Evolutionary conservation across 1,140 invertebrate species (phyloP).

Genomic region (Luehdorfia chinensis): DNA sequence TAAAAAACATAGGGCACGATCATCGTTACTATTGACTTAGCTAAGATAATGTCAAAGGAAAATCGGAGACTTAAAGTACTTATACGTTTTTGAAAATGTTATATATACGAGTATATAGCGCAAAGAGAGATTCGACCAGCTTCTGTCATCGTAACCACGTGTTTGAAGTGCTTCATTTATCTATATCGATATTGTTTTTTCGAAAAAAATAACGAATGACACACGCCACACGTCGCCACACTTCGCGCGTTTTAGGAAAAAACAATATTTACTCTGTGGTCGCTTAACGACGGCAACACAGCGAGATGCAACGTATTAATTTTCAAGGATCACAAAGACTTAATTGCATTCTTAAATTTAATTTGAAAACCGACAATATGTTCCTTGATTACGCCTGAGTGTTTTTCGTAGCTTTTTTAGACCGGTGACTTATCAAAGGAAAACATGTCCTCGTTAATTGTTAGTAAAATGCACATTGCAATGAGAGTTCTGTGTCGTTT

Average conservation of each 20-base stretch:
- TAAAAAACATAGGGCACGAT: no score
- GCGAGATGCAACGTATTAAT: slow-evolving; percentile 55
- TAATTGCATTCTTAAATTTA: slow-evolving; percentile 68
- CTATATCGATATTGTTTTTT: slow-evolving; percentile 26
- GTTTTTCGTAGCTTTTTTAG: slow-evolving; percentile 39
- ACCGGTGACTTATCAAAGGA: slow-evolving; percentile 33
- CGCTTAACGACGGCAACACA: slow-evolving; percentile 43
- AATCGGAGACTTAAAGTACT: no score
- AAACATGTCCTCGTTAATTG: slow-evolving; percentile 53
- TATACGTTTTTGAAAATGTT: no score
- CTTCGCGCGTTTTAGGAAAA: slow-evolving; percentile 24
- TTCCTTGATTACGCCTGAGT: slow-evolving; percentile 37
- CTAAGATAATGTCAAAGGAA: no score
- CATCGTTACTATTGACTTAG: no score
- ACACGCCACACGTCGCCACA: slow-evolving; percentile 36
- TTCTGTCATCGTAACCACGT: no score
- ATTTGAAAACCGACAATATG: slow-evolving; percentile 68
- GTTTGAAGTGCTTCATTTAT: no score
- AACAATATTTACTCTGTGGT: slow-evolving; percentile 48
- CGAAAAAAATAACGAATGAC: slow-evolving; percentile 29
- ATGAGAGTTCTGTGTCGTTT: no score
- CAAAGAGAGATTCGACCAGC: no score
- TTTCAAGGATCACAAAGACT: slow-evolving; percentile 62
- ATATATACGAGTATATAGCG: no score
- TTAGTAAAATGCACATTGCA: slow-evolving; percentile 49